phyloP scores from a whole-genome alignment of 1,140 invertebrate species.

The Cydia pomonella region DNA sequence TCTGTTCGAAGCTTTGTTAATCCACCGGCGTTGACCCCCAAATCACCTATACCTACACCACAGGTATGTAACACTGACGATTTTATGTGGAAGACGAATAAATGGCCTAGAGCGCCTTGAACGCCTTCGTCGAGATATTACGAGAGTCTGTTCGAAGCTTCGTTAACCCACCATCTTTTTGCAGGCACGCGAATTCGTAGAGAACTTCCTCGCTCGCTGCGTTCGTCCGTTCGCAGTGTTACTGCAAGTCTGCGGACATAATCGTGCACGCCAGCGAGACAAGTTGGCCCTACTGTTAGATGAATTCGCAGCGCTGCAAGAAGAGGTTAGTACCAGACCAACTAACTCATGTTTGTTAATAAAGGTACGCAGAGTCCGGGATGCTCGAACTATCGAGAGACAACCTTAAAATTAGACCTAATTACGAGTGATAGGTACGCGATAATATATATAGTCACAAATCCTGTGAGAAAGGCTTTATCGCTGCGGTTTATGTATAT shows the following conservation, averaged over 20 bases:
- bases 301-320: slow-evolving; percentile 92
- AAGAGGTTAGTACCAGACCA: slow-evolving; percentile 85
- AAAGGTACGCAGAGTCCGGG: not conserved
- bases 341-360: not conserved
- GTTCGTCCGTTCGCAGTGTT: slow-evolving; percentile 93
- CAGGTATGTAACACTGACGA: slow-evolving; percentile 65
- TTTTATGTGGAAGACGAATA: too few species aligned
- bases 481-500: too few species aligned
- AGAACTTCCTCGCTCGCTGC: slow-evolving; percentile 93
- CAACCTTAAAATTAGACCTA: too few species aligned
- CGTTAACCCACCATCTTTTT: slow-evolving; percentile 92
- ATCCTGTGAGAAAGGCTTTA: too few species aligned
- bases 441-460: too few species aligned
- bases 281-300: slow-evolving; percentile 95
- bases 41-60: slow-evolving; percentile 84
- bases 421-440: too few species aligned
- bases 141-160: slow-evolving; percentile 92
- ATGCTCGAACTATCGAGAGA: too few species aligned
- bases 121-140: slow-evolving; percentile 89
- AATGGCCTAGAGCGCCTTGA: slow-evolving; percentile 49
- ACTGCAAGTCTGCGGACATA: slow-evolving; percentile 96
- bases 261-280: slow-evolving; percentile 95
- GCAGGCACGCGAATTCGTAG: slow-evolving; percentile 91
- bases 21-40: slow-evolving; percentile 90
- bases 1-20: slow-evolving; percentile 93